These are phyloP conservation scores for Luscinia megarhynchos DNA, from an alignment of 2,797 vertebrate species.

Conservation along the genomic window DNA sequence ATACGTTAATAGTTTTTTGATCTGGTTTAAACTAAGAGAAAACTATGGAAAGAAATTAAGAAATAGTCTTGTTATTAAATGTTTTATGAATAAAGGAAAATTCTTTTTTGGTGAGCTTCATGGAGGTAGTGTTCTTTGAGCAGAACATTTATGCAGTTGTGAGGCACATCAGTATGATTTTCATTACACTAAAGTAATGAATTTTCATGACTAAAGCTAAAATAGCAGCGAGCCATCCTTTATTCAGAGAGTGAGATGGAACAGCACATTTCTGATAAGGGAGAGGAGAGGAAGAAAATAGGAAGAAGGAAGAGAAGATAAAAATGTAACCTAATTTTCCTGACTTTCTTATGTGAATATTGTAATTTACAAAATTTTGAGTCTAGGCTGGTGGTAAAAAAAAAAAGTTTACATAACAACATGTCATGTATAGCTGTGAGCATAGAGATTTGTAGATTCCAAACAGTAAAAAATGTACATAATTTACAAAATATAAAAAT, in stretches of 20 bases:
- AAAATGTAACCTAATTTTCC: background rate
- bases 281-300: background rate
- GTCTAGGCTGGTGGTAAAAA: background rate
- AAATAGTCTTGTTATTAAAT: background rate
- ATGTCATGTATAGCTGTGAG: background rate
- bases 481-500: background rate
- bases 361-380: background rate
- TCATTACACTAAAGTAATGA: background rate
- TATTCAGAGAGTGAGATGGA: background rate
- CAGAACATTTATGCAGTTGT: background rate
- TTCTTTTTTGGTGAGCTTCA: background rate
- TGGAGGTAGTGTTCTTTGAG: background rate
- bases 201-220: background rate
- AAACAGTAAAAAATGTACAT: background rate
- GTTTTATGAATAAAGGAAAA: background rate
- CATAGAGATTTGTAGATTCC: background rate
- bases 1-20: background rate
- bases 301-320: background rate
- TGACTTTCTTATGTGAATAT: background rate
- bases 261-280: background rate
- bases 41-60: background rate
- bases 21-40: background rate
- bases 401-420: background rate
- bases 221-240: background rate
- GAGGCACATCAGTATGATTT: background rate